A percentile compares a stretch with the other conserved stretches of the same genome.
Conservation (phyloP, 2,113 vertebrate species). For the Manacus vitellinus region DNA sequence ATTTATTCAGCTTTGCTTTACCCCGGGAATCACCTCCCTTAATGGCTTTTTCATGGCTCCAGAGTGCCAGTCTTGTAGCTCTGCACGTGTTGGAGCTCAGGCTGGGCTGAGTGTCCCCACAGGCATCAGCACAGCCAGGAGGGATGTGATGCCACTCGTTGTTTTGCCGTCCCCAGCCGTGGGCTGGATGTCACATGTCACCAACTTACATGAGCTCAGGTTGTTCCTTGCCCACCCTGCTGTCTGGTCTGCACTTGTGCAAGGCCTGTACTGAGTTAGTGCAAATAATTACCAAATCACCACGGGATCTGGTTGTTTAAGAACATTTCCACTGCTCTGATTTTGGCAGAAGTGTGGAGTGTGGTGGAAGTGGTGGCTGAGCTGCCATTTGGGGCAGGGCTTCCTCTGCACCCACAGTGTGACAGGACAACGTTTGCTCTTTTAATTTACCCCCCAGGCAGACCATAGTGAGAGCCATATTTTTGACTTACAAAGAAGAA, state of each 20-base stretch:
- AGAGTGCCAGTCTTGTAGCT: neutral
- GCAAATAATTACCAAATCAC: neutral
- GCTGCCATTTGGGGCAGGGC: neutral
- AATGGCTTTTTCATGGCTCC: neutral
- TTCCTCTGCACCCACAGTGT: fast-evolving
- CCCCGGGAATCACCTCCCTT: neutral
- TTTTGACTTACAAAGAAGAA: neutral
- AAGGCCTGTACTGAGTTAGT: neutral
- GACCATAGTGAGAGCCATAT: neutral
- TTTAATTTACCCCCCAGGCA: neutral
- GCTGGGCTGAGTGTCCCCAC: neutral
- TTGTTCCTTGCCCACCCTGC: neutral
- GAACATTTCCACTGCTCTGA: neutral
- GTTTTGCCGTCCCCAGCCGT: neutral
- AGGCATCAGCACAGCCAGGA: neutral
- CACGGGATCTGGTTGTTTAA: neutral
- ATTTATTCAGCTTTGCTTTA: neutral
- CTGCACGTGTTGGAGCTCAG: neutral
- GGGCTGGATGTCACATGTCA: neutral
- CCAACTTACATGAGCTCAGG: neutral
- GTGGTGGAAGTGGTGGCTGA: neutral
- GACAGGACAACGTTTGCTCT: neutral
- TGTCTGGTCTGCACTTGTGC: neutral
- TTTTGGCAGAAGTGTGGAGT: neutral
- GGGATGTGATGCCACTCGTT: neutral